phyloP scores from a whole-genome alignment of 2,113 vertebrate genomes.

The Tyto alba region DNA sequence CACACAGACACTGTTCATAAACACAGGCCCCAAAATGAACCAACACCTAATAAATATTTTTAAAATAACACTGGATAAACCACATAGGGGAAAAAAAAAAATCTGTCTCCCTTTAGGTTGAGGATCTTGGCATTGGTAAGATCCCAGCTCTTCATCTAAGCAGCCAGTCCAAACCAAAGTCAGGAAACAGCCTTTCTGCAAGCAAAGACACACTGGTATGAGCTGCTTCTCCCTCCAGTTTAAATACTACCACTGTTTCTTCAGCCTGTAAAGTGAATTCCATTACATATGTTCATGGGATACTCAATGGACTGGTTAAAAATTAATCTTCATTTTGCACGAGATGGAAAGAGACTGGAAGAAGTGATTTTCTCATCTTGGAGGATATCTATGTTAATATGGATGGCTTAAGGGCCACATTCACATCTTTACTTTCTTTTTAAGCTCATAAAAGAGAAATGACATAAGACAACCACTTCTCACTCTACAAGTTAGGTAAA shows the following conservation, averaged over 20 bases:
- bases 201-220: not conserved
- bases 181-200: not conserved
- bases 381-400: not conserved
- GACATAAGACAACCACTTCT: not conserved
- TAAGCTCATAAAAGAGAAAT: not conserved
- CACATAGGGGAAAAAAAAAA: not conserved
- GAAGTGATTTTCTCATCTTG: not conserved
- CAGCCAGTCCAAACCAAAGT: not conserved
- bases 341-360: not conserved
- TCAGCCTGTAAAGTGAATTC: not conserved
- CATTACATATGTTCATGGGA: not conserved
- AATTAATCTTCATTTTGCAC: not conserved
- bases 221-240: not conserved
- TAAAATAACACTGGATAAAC: not conserved
- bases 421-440: not conserved
- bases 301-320: not conserved
- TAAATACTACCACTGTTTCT: not conserved
- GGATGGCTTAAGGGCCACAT: not conserved
- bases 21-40: not conserved
- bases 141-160: not conserved
- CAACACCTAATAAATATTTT: not conserved
- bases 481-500: not conserved
- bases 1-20: not conserved
- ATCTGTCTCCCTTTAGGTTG: not conserved
- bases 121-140: not conserved